Base-by-base conservation (phyloP, 2,113 vertebrate genomes). In the Colaptes auratus region DNA sequence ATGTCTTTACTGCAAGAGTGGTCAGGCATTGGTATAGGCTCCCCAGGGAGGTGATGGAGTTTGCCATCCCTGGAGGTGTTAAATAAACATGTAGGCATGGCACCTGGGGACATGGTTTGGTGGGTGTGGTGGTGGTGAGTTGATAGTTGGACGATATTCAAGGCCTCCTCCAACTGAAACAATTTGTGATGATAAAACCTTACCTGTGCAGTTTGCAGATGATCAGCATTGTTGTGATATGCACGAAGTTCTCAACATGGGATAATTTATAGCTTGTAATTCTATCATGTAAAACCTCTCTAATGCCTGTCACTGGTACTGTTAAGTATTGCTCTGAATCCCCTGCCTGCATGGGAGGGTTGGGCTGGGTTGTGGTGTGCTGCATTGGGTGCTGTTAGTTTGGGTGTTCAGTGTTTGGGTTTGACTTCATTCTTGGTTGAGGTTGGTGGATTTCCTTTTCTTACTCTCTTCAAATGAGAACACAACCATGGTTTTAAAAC, bases 281-380 rank as follows among this genome's bases (percentile, higher is more conserved):
- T 95, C 75, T 56, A 14, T 58, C 39, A 65, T 21, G 28, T 67
- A 86, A 92, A 92, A 28, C 69, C 73, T 75, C 70, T 71, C 24
- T 77, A 89, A 84, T 86, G 39, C 35, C 65, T 73, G 65, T 69
- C 88, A 75, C 69, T 63, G 88, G 39, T 87, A 60, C 70, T 84
- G 65, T 69, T 88, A 80, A 88, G 63, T 84, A 53, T 65, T 92
- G 28, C 31, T 91, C 50, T 61, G 86, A 86, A 95, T 86, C 69
- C 73, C 42, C 25, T 65, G 0, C 0, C 75, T 86, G 59, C 67
- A 31, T 0, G 0, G 82, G 67, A 86, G 35, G 48, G 67, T 86
- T 75, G 53, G 82, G 55, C 69, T 86, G 24, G 58, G 46, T 55
- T 72, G 53, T 44, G 46, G 52, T 0, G 4, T 67, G 20, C 10